A percentile compares a stretch with the other conserved stretches of the same genome.
These are phyloP conservation scores for Sminthurinus aureus DNA, from an alignment of 2,888 invertebrate species.

Conservation along the genomic window DNA sequence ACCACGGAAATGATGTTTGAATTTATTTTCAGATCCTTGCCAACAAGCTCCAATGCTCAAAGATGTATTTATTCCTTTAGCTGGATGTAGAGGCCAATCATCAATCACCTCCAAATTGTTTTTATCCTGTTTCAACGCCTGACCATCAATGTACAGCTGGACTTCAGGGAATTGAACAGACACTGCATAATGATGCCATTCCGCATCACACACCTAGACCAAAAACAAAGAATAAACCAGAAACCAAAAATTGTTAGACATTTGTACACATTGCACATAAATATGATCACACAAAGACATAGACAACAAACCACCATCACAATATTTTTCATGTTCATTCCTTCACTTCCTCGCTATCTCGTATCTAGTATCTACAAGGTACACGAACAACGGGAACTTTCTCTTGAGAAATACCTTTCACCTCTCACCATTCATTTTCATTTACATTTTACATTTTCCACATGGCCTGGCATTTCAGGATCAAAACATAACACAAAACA, in stretches of 20 bases:
- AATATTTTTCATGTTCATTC: neutral
- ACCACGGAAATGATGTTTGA: constrained; percentile 90
- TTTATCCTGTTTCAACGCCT: constrained; percentile 72
- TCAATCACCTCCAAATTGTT: constrained; percentile 97
- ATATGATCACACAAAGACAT: no score
- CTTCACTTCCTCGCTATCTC: no score
- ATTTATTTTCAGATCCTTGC: constrained; percentile 91
- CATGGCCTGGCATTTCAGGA: neutral
- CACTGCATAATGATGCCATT: constrained; percentile 98
- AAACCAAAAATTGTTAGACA: neutral
- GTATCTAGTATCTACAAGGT: neutral
- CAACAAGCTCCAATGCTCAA: constrained; percentile 96
- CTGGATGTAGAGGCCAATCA: constrained; percentile 98
- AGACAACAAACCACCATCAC: neutral
- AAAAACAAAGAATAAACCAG: constrained; percentile 3
- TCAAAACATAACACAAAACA: neutral
- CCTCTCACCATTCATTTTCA: constrained; percentile 10
- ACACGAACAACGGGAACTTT: no score
- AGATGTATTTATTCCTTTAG: constrained; percentile 92
- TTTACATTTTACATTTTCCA: constrained; percentile 11
- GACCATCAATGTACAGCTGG: constrained; percentile 87
- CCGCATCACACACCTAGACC: constrained; percentile 87
- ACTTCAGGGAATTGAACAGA: constrained; percentile 93
- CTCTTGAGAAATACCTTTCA: neutral
- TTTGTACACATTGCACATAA: no score